A percentile compares a stretch with the other conserved stretches of the same genome.
Evolutionary conservation across 2,888 invertebrate species (phyloP).

Genomic region (Patella depressa): DNA sequence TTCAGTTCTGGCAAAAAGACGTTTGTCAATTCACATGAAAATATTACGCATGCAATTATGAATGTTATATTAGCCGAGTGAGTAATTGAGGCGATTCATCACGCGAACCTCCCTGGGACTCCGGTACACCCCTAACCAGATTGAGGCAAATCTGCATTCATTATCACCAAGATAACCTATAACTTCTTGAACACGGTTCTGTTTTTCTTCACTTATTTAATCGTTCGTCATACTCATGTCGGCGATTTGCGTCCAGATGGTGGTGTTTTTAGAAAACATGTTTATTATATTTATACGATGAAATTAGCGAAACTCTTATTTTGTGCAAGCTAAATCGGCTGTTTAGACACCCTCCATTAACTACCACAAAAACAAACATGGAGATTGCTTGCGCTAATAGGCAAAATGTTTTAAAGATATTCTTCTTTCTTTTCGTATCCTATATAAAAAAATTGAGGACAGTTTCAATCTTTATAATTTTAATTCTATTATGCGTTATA

Average conservation of each 20-base stretch:
- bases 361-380: no score
- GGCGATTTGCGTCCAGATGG: constrained; percentile 1
- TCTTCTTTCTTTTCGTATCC: no score
- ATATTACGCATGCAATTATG: constrained; percentile 12
- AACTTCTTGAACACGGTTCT: background rate
- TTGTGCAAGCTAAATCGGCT: no score
- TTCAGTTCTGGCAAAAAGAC: background rate
- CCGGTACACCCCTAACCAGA: background rate
- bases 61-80: background rate
- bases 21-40: constrained; percentile 8
- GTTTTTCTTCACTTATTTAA: constrained; percentile 5
- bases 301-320: no score
- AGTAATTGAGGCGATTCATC: constrained; percentile 3
- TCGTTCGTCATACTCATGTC: background rate
- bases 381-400: no score
- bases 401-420: no score
- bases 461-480: no score
- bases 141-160: constrained; percentile 3
- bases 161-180: constrained; percentile 9
- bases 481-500: no score
- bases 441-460: no score
- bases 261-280: no score
- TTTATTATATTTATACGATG: no score
- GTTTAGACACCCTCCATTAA: no score
- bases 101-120: background rate